These are phyloP conservation scores for Elephantulus edwardii DNA, from an alignment of 2,113 vertebrate genomes.

Conservation along the genomic window DNA sequence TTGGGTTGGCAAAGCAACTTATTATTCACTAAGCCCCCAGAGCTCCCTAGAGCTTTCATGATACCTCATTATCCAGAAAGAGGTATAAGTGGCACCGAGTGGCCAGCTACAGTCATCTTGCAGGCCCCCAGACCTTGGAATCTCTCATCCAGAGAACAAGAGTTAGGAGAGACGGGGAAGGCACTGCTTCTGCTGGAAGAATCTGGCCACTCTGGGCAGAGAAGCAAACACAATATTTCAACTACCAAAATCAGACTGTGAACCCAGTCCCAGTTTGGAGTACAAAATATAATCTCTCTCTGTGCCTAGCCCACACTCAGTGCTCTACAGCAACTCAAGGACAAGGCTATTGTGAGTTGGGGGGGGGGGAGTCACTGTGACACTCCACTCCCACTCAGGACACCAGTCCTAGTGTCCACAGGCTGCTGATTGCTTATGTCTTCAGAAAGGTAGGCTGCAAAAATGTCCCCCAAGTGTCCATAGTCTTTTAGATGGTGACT, in stretches of 20 bases:
- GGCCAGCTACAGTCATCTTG: not conserved
- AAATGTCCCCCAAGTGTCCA: not conserved
- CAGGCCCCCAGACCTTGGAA: not conserved
- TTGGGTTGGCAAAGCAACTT: too few relatives aligned
- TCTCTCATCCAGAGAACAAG: not conserved
- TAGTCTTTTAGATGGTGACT: too few relatives aligned
- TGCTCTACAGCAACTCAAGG: not conserved
- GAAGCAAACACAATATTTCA: not conserved
- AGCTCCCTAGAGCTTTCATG: too few relatives aligned
- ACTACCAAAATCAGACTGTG: not conserved
- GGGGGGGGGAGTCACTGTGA: not conserved
- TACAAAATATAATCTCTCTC: not conserved
- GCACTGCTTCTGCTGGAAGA: not conserved
- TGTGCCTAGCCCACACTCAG: too few relatives aligned
- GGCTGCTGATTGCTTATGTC: not conserved
- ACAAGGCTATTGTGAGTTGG: not conserved
- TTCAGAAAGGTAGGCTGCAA: not conserved
- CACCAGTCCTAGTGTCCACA: not conserved
- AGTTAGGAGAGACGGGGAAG: not conserved
- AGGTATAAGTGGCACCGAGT: rapidly evolving
- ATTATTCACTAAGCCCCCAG: too few relatives aligned
- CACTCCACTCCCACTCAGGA: not conserved
- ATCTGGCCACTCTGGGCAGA: not conserved
- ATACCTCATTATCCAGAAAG: not conserved
- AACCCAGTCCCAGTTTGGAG: not conserved